Conservation (phyloP, 2,888 invertebrate species). For the Ophion ventricosus region DNA sequence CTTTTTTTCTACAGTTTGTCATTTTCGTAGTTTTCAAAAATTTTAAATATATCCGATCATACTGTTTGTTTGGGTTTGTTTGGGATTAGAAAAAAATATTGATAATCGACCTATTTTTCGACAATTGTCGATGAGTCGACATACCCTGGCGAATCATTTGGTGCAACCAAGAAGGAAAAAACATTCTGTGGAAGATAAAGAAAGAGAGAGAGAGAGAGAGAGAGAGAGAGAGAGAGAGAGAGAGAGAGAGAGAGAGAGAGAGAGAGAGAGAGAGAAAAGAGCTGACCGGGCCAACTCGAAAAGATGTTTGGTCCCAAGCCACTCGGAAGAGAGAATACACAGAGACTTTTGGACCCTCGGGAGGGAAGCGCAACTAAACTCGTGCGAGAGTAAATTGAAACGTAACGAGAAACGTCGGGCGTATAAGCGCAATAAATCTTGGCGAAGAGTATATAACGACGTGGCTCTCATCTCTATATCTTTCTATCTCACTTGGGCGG, state of each 20-base stretch:
- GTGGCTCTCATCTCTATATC: conserved; percentile 13
- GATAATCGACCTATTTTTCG: too few species aligned
- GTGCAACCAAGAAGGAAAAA: too few species aligned
- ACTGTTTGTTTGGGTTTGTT: too few species aligned
- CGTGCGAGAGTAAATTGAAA: conserved; percentile 58
- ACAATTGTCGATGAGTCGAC: too few species aligned
- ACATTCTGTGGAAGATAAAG: too few species aligned
- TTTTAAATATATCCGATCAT: too few species aligned
- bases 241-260: not conserved
- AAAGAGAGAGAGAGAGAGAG: too few species aligned
- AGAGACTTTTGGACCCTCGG: conserved; percentile 28
- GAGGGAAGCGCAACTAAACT: conserved; percentile 40
- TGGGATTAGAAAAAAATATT: too few species aligned
- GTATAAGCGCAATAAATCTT: conserved; percentile 61
- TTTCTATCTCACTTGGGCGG: conserved; percentile 16
- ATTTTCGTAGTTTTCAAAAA: too few species aligned
- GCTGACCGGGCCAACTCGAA: not conserved
- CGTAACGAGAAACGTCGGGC: conserved; percentile 64
- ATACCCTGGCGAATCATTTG: too few species aligned
- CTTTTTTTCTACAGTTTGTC: too few species aligned
- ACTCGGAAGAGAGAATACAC: conserved; percentile 24
- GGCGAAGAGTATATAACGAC: conserved; percentile 45
- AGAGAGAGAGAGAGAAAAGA: not conserved
- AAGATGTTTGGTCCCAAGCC: conserved; percentile 1
- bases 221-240: not conserved